Percentiles rank a stretch among this genome's conserved stretches.
These are phyloP conservation scores for Onychostruthus taczanowskii DNA, from an alignment of 2,113 vertebrate species.

Conservation along the genomic window DNA sequence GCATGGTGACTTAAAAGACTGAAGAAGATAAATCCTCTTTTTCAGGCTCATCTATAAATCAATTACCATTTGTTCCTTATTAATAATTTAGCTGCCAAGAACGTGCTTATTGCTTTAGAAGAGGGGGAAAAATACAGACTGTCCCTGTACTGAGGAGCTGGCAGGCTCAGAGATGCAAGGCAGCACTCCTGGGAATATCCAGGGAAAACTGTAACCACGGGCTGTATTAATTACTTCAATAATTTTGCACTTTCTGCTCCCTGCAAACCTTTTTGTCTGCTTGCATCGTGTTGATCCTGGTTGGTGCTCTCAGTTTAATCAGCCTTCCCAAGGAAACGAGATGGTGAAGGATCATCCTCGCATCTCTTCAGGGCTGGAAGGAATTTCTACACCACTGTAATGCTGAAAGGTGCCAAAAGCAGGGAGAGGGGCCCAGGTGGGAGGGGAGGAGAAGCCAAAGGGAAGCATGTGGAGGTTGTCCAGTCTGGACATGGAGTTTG, in stretches of 20 bases:
- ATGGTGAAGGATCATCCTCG: neutral
- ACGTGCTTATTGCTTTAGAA: conserved; percentile 13
- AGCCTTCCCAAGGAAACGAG: neutral
- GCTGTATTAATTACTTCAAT: neutral
- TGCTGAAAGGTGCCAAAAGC: neutral
- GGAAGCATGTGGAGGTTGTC: neutral
- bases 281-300: neutral
- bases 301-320: neutral
- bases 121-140: neutral
- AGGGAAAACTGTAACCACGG: neutral
- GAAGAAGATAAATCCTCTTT: neutral
- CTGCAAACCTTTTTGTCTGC: neutral
- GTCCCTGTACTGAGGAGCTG: neutral
- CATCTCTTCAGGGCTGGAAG: neutral
- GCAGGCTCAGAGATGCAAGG: neutral
- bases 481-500: neutral
- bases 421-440: neutral
- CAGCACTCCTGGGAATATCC: neutral
- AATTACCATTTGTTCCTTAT: conserved; percentile 50
- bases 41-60: conserved; percentile 9
- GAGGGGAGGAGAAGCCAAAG: neutral
- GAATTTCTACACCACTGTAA: neutral
- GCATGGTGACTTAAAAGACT: neutral
- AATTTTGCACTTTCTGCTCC: neutral
- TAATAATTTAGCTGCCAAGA: conserved; percentile 63